Evolutionary conservation across 2,888 invertebrate genomes (phyloP).

Genomic region (Oasisia sp.): DNA sequence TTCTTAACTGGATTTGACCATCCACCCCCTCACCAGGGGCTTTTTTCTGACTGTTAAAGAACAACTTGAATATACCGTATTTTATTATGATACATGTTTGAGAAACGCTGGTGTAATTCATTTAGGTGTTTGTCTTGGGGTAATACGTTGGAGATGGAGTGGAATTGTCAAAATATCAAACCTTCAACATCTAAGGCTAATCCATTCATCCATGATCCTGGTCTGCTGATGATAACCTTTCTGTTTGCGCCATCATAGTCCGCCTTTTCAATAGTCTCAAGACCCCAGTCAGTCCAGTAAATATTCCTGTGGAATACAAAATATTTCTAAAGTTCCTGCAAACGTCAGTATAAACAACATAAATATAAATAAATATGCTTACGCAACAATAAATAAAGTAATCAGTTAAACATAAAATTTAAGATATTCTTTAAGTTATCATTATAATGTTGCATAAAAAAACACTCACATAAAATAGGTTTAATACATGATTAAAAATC

Average conservation of each 20-base stretch:
- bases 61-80: no score
- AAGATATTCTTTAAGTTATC: no score
- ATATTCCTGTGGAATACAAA: conserved; percentile 29
- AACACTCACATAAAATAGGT: no score
- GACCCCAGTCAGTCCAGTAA: conserved; percentile 39
- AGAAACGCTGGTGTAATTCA: no score
- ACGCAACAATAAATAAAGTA: not conserved
- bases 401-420: no score
- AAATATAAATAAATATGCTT: not conserved
- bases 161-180: conserved; percentile 25
- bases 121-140: not conserved
- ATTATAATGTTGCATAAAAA: no score
- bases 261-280: conserved; percentile 33
- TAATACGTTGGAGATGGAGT: not conserved
- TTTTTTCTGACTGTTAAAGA: no score
- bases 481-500: no score
- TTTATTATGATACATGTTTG: no score
- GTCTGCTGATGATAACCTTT: conserved; percentile 12
- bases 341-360: not conserved
- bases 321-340: no score
- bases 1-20: no score
- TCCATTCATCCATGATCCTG: conserved; percentile 33
- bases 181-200: conserved; percentile 35
- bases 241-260: conserved; percentile 34
- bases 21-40: no score